A percentile compares a stretch with the other conserved stretches of the same genome.
phyloP scores from a whole-genome alignment of 2,113 vertebrate species.

The Limanda limanda region DNA sequence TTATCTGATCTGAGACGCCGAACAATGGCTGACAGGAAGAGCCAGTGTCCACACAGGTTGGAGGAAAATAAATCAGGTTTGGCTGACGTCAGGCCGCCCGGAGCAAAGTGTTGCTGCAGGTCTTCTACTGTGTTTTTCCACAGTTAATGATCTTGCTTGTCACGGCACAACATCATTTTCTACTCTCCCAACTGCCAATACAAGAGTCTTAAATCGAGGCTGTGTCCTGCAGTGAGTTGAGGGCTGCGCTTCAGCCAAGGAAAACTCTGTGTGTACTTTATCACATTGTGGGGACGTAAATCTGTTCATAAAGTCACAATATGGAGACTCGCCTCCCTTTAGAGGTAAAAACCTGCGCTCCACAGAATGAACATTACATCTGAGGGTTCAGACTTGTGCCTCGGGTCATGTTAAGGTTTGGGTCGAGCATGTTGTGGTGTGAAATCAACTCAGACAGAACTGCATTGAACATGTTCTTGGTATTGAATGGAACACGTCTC shows the following conservation, averaged over 20 bases:
- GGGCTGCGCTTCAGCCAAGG: background rate
- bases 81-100: constrained; percentile 42
- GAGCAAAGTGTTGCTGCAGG: constrained; percentile 37
- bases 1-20: constrained; percentile 57
- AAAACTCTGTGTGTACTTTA: constrained; percentile 18
- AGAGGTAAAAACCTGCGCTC: background rate
- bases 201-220: background rate
- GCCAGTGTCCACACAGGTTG: constrained; percentile 34
- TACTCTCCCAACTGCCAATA: constrained; percentile 15
- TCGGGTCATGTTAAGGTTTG: background rate
- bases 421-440: background rate
- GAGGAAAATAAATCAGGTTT: constrained; percentile 42
- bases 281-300: constrained; percentile 8
- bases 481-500: background rate
- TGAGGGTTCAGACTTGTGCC: background rate
- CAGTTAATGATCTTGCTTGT: constrained; percentile 41
- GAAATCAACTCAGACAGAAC: constrained; percentile 14
- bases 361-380: background rate
- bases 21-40: constrained; percentile 61
- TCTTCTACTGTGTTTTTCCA: constrained; percentile 36
- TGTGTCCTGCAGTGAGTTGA: no score
- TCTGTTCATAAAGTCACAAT: constrained; percentile 13
- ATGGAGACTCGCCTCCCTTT: background rate
- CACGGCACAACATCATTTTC: constrained; percentile 4
- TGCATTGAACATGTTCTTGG: background rate